A percentile compares a stretch with the other conserved stretches of the same genome.
These are phyloP conservation scores for Steatornis caripensis DNA, from an alignment of 2,113 vertebrate genomes.

Conservation along the genomic window DNA sequence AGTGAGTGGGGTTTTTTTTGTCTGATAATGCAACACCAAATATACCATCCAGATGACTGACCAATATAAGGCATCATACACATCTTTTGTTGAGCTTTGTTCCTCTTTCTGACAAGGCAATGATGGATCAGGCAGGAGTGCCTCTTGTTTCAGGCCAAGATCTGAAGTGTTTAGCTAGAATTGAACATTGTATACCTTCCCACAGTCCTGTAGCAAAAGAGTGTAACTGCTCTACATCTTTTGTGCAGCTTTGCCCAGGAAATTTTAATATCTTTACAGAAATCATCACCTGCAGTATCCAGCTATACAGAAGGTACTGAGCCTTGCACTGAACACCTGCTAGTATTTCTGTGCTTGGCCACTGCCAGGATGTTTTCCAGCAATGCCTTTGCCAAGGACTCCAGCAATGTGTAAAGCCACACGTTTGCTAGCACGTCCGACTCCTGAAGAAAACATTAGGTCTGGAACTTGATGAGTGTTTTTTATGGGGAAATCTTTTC, in stretches of 20 bases:
- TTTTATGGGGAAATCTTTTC: neutral
- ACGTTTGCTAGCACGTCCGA: accelerated
- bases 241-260: neutral
- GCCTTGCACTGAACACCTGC: neutral
- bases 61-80: neutral
- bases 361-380: neutral
- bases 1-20: neutral
- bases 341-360: neutral
- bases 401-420: neutral
- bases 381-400: neutral
- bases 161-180: neutral
- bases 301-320: neutral
- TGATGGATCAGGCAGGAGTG: neutral
- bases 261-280: neutral
- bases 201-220: neutral
- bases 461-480: neutral
- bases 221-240: neutral
- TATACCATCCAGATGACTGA: neutral
- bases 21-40: neutral
- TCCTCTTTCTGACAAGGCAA: neutral
- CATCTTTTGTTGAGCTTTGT: neutral
- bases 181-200: neutral
- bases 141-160: neutral
- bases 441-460: neutral
- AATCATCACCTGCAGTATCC: neutral